Evolutionary conservation across 1,140 invertebrate genomes (phyloP).

Genomic region (Brachionus rotundiformis): DNA sequence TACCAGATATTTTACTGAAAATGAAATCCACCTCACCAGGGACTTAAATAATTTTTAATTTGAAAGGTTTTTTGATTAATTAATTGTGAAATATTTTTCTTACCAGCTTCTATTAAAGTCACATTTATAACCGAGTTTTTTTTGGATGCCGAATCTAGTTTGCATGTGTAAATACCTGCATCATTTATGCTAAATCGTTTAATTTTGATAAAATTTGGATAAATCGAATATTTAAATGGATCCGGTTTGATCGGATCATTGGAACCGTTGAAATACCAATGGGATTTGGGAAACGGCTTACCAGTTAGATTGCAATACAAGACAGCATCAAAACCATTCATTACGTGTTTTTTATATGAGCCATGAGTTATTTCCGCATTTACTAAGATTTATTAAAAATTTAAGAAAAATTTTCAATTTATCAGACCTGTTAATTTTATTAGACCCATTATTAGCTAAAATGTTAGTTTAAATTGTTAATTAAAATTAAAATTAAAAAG

Average conservation of each 20-base stretch:
- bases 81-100: background rate
- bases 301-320: slow-evolving; percentile 25
- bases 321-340: slow-evolving; percentile 34
- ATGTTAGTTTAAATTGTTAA: slow-evolving; percentile 20
- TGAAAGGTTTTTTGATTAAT: no score
- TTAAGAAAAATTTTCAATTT: background rate
- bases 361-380: background rate
- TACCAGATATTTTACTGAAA: background rate
- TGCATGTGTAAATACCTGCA: slow-evolving; percentile 7
- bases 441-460: background rate
- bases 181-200: slow-evolving; percentile 12
- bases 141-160: background rate
- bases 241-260: background rate
- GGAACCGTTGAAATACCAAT: slow-evolving; percentile 18
- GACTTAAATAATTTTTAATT: background rate
- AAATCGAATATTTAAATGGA: slow-evolving; percentile 41
- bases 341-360: slow-evolving; percentile 17
- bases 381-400: slow-evolving; percentile 1
- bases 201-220: slow-evolving; percentile 3
- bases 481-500: slow-evolving; percentile 15
- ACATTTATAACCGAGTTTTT: slow-evolving; percentile 28
- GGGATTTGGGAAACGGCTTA: slow-evolving; percentile 5
- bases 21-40: slow-evolving; percentile 28
- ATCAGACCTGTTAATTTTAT: background rate
- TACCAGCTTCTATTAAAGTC: slow-evolving; percentile 34